Conservation (phyloP, 2,888 invertebrate genomes). For the Ecliptopera silaceata region DNA sequence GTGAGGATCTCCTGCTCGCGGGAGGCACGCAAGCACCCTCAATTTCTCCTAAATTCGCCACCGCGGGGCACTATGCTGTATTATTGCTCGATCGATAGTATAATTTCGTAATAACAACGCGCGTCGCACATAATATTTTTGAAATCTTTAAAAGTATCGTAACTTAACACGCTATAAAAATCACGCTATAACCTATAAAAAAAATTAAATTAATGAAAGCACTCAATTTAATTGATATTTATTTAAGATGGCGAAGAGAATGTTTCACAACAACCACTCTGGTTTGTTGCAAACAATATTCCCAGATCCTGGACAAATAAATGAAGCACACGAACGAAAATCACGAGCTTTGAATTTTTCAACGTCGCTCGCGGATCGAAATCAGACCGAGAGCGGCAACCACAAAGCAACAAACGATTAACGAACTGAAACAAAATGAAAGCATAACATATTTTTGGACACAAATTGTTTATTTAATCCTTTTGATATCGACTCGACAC, state of each 20-base stretch:
- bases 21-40: conserved; percentile 71
- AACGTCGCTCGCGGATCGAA: conserved; percentile 69
- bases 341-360: conserved; percentile 79
- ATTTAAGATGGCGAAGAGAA: conserved; percentile 51
- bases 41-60: conserved; percentile 78
- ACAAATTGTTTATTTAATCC: conserved; percentile 45
- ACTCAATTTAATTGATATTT: conserved; percentile 15
- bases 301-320: conserved; percentile 65
- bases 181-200: background rate
- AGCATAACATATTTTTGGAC: conserved; percentile 62
- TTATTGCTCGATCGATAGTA: conserved; percentile 78
- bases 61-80: conserved; percentile 71
- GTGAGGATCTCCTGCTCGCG: conserved; percentile 62
- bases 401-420: conserved; percentile 72
- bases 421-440: conserved; percentile 70
- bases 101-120: conserved; percentile 74
- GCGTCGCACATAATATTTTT: conserved; percentile 56
- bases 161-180: conserved; percentile 29
- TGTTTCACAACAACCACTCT: too few species aligned
- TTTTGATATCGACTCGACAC: conserved; percentile 31
- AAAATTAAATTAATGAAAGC: too few species aligned
- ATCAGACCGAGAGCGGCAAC: conserved; percentile 64
- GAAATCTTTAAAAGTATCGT: conserved; percentile 40
- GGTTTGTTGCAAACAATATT: conserved; percentile 65
- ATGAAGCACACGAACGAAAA: conserved; percentile 77